Base-by-base conservation (phyloP, 2,888 invertebrate genomes). In the Caenorhabditis becei region DNA sequence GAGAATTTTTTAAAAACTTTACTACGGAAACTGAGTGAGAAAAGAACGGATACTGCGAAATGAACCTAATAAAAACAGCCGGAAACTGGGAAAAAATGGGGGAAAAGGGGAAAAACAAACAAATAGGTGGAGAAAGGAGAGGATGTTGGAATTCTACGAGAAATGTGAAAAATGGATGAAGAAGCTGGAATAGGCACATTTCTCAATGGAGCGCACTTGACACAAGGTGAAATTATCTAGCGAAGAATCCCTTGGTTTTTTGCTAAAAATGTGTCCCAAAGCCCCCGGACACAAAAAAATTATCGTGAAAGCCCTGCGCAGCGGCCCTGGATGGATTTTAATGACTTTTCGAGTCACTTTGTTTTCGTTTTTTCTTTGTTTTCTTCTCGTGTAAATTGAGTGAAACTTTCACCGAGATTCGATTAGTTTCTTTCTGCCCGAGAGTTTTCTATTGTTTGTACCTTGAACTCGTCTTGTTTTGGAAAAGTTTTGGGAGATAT, bases 401-500 rank as follows among this genome's bases (percentile, higher is more conserved):
- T 47, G 47, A 47, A 47, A 47, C 18, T 47, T 47, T n/a, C 11
- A 11, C 14, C 2, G 2, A 14, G 41, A 47, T 18, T 47, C 2
- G 18, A 47, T 47, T 47, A 47, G 41, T 14, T 14, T 41, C 41
- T 41, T 7, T 18, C 18, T 47, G 47, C n/a, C n/a, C n/a, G n/a
- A n/a, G n/a, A n/a, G n/a, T n/a, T n/a, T 47, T 47, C 47, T n/a
- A 47, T 47, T 47, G 47, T 47, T 47, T 47, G 47, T 47, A 47
- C 18, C 47, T 47, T 47, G 47, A 47, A 18, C 41, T 41, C 16
- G 11, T 41, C 14, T 41, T 10, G 41, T 10, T 5, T 2, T 16
- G 16, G 41, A 3, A 2, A 41, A 41, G 41, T 10, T 10, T 10
- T 41, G 5, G 10, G 3, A 16, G 16, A 41, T 10, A 10, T 41